Evolutionary conservation across 2,797 vertebrate species (phyloP), one percentile per base, ranked within the genome.

Genomic region (Potorous gilbertii): DNA sequence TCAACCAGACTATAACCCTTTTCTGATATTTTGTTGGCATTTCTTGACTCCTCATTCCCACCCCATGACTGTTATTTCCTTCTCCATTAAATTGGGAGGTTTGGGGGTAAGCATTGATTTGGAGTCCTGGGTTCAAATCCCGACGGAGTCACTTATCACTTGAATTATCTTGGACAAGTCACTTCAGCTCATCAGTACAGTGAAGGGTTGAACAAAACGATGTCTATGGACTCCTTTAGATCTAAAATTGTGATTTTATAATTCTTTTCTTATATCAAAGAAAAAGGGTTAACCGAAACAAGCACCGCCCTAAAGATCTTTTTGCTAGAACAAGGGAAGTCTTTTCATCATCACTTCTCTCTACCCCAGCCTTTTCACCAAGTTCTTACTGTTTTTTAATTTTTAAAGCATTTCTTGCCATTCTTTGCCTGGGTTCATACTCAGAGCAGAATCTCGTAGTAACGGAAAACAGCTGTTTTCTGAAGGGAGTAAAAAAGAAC

Each of bases 401-500:
- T 94, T 66, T 55, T 11, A 87, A 93, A 90, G 9, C 57, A 56
- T 92, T 92, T 92, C 91, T 94, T 94, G 89, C 93, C 52, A 90
- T 90, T 46, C 74, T 87, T 62, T 34, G 56, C 31, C 34, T 55
- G 74, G 56, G 90, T 91, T 95, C 92, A 91, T 91, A 90, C 24
- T 87, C 74, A 87, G 74, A 91, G 95, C 57, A 93, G 29, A 95
- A 91, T 94, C 93, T 29, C n/a, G 14, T 91, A 90, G 91, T 94
- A 87, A 90, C 57, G 90, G 93, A 95, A 92, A 87, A 91, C 27
- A 94, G 93, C 18, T 93, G 90, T 90, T 96, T 94, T 92, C 89
- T 96, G 94, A 96, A 95, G 92, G 40, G 40, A 87, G 74, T 21
- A 94, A 54, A 96, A n/a, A 94, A 94, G 96, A 54, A 52, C 11